These are phyloP conservation scores for Orussus abietinus DNA, from an alignment of 1,140 invertebrate species.

Conservation along the genomic window DNA sequence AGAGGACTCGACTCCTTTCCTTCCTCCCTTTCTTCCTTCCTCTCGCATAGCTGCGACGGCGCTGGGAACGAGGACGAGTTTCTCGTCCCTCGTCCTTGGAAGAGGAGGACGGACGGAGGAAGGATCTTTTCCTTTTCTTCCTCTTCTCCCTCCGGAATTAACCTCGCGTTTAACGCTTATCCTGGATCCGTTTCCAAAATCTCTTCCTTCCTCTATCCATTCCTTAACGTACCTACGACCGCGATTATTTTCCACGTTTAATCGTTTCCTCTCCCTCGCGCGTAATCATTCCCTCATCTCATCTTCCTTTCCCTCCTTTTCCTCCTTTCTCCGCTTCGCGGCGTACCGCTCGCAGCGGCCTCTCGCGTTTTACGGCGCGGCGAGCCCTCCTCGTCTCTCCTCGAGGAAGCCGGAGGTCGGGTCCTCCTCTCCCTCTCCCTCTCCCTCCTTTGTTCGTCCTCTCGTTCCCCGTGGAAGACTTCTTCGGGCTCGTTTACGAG, in stretches of 20 bases:
- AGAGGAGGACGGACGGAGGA: no score
- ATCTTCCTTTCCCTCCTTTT: conserved; percentile 15
- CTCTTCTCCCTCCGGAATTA: conserved; percentile 13
- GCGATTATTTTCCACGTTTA: no score
- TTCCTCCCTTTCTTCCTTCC: conserved; percentile 36
- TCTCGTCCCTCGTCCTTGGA: no score
- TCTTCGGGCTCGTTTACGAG: not conserved
- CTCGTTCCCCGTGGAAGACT: conserved; percentile 7
- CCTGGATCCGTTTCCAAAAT: no score
- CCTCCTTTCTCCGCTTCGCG: conserved; percentile 15
- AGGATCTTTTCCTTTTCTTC: conserved; percentile 15
- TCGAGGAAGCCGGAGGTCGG: no score
- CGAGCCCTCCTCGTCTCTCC: conserved; percentile 47
- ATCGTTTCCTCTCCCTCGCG: conserved; percentile 4
- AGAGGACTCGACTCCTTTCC: conserved; percentile 35
- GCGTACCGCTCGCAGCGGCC: no score
- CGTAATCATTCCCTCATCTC: conserved; percentile 20
- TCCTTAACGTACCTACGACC: no score
- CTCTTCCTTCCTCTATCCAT: conserved; percentile 8
- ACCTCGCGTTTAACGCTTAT: conserved; percentile 18
- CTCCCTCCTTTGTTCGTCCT: conserved; percentile 16
- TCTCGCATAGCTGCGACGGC: no score
- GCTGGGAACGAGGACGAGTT: no score
- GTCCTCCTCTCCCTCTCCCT: conserved; percentile 17
- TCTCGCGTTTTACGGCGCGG: conserved; percentile 19